A percentile compares a stretch with the other conserved stretches of the same genome.
Evolutionary conservation across 2,113 vertebrate genomes (phyloP).

Genomic region (Saccopteryx bilineata): DNA sequence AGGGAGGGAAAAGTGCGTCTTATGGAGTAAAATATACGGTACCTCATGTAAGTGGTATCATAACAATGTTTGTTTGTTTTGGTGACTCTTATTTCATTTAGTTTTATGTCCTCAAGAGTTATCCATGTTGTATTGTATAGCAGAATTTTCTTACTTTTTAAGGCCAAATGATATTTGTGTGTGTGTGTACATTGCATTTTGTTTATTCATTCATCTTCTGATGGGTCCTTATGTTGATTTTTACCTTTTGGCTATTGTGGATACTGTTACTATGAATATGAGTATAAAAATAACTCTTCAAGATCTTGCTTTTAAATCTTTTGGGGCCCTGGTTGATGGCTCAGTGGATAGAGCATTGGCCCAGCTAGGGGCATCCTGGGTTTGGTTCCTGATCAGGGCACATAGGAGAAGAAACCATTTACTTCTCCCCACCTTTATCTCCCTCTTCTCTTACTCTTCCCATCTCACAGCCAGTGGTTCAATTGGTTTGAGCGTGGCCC

Average conservation of each 20-base stretch:
- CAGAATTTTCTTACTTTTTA: constrained; percentile 3
- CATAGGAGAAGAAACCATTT: too few relatives aligned
- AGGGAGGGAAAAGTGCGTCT: too few relatives aligned
- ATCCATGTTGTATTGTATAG: background rate
- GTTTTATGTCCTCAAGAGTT: constrained; percentile 3
- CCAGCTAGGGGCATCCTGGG: too few relatives aligned
- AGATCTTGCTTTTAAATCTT: constrained; percentile 22
- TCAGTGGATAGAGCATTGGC: too few relatives aligned
- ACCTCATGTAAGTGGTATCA: background rate
- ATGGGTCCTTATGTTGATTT: background rate
- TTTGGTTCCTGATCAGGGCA: too few relatives aligned
- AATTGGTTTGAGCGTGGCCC: too few relatives aligned
- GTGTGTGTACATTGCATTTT: background rate
- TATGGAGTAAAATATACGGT: too few relatives aligned
- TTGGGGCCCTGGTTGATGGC: background rate
- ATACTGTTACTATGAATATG: background rate
- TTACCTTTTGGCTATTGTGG: background rate
- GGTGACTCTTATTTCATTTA: constrained; percentile 3
- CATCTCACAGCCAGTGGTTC: too few relatives aligned
- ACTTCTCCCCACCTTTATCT: too few relatives aligned
- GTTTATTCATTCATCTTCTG: background rate
- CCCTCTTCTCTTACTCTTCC: too few relatives aligned
- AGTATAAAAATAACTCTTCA: background rate
- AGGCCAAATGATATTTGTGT: background rate
- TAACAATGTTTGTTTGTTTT: background rate